Evolutionary conservation across 1,140 invertebrate species (phyloP).

Genomic region (Plodia interpunctella): DNA sequence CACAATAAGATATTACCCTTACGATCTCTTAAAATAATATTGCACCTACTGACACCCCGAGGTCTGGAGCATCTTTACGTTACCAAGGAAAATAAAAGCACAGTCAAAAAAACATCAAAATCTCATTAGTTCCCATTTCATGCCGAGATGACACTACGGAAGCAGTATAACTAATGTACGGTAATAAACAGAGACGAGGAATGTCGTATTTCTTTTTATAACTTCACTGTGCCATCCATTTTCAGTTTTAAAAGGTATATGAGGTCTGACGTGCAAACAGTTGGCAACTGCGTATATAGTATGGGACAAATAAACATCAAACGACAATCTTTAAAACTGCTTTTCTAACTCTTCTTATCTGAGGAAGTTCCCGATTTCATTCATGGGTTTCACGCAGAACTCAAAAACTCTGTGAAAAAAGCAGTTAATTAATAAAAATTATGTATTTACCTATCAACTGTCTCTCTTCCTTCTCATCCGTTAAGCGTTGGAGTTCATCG

Average conservation of each 20-base stretch:
- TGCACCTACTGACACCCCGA: slow-evolving; percentile 34
- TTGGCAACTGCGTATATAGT: slow-evolving; percentile 6
- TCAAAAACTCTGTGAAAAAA: no score
- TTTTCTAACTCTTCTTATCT: no score
- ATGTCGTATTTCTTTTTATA: slow-evolving; percentile 75
- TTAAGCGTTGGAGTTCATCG: no score
- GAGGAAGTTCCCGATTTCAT: no score
- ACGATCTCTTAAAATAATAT: slow-evolving; percentile 29
- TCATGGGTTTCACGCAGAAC: no score
- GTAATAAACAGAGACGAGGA: slow-evolving; percentile 72
- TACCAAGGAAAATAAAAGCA: slow-evolving; percentile 69
- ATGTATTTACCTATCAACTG: no score
- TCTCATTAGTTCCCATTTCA: slow-evolving; percentile 76
- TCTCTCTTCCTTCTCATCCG: no score
- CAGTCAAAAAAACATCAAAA: slow-evolving; percentile 77
- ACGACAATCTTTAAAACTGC: no score
- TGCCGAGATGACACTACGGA: slow-evolving; percentile 74
- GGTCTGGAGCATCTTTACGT: slow-evolving; percentile 51
- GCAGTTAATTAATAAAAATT: no score
- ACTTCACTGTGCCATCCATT: slow-evolving; percentile 67
- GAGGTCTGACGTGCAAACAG: slow-evolving; percentile 31
- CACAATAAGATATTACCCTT: slow-evolving; percentile 12
- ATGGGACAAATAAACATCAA: neutral
- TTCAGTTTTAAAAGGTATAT: slow-evolving; percentile 67
- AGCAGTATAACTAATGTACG: slow-evolving; percentile 75